Evolutionary conservation across 2,888 invertebrate genomes (phyloP), one percentile per base, ranked within the genome.

Genomic region (Coleophora flavipennella): DNA sequence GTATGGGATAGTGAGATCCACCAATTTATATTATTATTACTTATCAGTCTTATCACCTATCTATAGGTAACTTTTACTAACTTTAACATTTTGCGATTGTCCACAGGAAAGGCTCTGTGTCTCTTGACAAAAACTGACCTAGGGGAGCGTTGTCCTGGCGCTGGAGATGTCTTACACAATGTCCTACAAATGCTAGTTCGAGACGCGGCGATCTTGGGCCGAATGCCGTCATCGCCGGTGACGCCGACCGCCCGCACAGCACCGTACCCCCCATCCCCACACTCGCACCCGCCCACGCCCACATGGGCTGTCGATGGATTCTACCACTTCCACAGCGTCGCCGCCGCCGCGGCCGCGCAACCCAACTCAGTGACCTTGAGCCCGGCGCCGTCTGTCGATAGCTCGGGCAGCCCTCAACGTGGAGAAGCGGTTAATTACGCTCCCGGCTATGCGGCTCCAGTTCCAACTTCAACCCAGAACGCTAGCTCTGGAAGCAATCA

Each of bases 111-210:
- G 81, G 97, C 97, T 1, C 83, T 97, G 56, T 96, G 96, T 68
- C 87, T 97, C 35, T 81, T 97, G 48, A 96, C 94, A 35, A 92
- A 96, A 70, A 90, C 90, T 11, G 97, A 97, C 75, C 89, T 97
- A 55, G 93, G 93, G 20, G 96, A 96, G 65, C 88, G 97, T 41
- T 95, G 95, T 55, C 96, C 97, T 0, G 93, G 95, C 13, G 95
- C 95, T 27, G 97, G 97, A 2, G 97, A 97, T 69, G 93, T 97
- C 13, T 84, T 97, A 46, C 96, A 95, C 85, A 97, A 97, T 78
- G 95, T 96, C 27, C 87, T 97, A 34, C 93, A 94, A 69, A 91
- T 96, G 87, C 80, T 96, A 44, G 91, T 94, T 39, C 89, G 93
- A 31, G 93, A 95, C 67, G 91, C 92, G 46, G 91, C 90, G 58